Conservation (phyloP, 1,140 invertebrate species). For the Andricus grossulariae region DNA sequence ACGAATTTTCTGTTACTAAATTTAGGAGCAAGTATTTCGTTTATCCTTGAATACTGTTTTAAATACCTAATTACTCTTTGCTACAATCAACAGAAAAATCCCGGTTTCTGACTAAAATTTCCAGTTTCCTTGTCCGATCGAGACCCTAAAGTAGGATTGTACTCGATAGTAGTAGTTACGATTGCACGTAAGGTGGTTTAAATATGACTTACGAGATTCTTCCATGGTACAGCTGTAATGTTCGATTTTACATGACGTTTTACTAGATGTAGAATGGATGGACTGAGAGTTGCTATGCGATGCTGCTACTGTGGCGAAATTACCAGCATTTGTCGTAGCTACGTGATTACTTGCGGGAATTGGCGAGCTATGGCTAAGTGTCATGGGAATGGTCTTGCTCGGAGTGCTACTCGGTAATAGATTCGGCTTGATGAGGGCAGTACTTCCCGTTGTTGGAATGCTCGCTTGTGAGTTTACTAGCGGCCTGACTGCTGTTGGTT, state of each 20-base stretch:
- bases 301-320: slow-evolving; percentile 81
- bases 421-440: slow-evolving; percentile 73
- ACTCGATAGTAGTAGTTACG: too few species aligned
- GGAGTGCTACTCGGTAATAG: slow-evolving; percentile 77
- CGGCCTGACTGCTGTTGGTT: slow-evolving; percentile 84
- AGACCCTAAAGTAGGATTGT: too few species aligned
- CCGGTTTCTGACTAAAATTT: too few species aligned
- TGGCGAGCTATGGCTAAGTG: slow-evolving; percentile 79
- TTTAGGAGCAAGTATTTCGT: too few species aligned
- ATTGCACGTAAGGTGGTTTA: neutral
- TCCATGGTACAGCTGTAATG: slow-evolving; percentile 11
- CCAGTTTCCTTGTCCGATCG: too few species aligned
- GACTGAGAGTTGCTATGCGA: slow-evolving; percentile 75
- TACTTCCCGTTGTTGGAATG: slow-evolving; percentile 77
- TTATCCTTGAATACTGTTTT: too few species aligned
- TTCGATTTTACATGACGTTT: slow-evolving; percentile 71
- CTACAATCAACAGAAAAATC: too few species aligned
- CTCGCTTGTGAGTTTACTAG: slow-evolving; percentile 78
- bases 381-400: slow-evolving; percentile 77
- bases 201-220: slow-evolving; percentile 9
- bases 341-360: slow-evolving; percentile 78
- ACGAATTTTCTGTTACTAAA: too few species aligned
- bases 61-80: too few species aligned
- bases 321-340: slow-evolving; percentile 75
- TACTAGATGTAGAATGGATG: slow-evolving; percentile 74